Conservation (phyloP, 2,113 vertebrate genomes). For the Ciconia boyciana region DNA sequence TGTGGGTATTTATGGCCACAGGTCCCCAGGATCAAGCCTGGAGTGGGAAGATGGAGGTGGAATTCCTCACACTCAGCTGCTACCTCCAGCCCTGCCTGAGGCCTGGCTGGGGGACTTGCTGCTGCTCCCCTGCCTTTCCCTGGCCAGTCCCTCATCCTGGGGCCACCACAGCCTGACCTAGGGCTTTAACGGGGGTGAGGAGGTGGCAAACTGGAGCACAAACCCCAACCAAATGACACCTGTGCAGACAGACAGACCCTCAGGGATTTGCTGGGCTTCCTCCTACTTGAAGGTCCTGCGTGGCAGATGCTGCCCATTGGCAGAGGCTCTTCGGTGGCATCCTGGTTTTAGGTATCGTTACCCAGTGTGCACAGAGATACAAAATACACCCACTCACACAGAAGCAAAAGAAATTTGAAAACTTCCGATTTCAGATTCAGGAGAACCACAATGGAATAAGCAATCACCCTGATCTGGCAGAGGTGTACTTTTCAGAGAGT, state of each 20-base stretch:
- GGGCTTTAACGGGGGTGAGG: not conserved
- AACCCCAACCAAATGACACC: not conserved
- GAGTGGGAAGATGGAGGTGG: not conserved
- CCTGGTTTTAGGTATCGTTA: not conserved
- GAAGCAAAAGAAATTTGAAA: not conserved
- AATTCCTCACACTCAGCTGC: not conserved
- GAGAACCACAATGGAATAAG: not conserved
- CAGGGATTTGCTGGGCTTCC: not conserved
- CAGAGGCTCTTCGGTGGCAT: not conserved
- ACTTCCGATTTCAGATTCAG: not conserved
- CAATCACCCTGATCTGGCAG: not conserved
- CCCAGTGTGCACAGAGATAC: not conserved
- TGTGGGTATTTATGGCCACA: not conserved
- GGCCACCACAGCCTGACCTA: not conserved
- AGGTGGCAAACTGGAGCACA: not conserved
- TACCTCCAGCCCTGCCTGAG: not conserved
- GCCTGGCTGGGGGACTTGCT: not conserved
- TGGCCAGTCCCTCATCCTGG: not conserved
- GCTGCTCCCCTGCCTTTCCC: not conserved
- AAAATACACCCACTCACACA: not conserved
- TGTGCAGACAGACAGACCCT: rapidly evolving
- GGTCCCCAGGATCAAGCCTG: not conserved
- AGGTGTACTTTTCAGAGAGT: not conserved
- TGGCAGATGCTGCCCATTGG: rapidly evolving
- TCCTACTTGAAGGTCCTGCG: rapidly evolving